Evolutionary conservation across 2,888 invertebrate species (phyloP).

Genomic region (Caenorhabditis sulstoni): DNA sequence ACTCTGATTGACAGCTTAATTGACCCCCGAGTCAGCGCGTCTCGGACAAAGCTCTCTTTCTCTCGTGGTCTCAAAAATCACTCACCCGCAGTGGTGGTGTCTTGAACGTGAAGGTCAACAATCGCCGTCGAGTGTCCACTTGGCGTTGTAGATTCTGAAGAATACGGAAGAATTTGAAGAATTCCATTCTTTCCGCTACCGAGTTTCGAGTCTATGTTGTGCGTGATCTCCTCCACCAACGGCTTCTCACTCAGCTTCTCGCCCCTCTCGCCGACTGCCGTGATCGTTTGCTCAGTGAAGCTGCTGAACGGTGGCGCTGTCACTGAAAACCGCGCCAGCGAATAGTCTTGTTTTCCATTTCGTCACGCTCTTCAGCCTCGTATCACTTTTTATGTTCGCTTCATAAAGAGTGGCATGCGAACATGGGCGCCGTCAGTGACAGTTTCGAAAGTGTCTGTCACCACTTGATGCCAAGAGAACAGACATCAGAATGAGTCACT

Average conservation of each 20-base stretch:
- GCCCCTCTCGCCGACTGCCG: slow-evolving; percentile 45
- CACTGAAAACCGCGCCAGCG: slow-evolving; percentile 52
- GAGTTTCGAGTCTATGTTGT: slow-evolving; percentile 66
- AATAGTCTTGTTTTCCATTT: slow-evolving; percentile 9
- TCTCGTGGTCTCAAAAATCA: slow-evolving; percentile 39
- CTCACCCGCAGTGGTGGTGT: slow-evolving; percentile 54
- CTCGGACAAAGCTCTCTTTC: slow-evolving; percentile 13
- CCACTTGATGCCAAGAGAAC: slow-evolving; percentile 41
- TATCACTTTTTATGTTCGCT: slow-evolving; percentile 44
- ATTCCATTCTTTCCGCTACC: slow-evolving; percentile 31
- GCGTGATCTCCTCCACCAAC: slow-evolving; percentile 61
- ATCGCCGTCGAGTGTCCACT: slow-evolving; percentile 61
- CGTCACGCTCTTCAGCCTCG: slow-evolving; percentile 23
- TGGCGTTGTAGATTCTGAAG: slow-evolving; percentile 57
- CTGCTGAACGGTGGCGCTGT: slow-evolving; percentile 70
- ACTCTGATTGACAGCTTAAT: slow-evolving; percentile 53
- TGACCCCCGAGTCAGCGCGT: slow-evolving; percentile 18
- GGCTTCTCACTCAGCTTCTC: slow-evolving; percentile 54
- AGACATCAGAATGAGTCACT: slow-evolving; percentile 54
- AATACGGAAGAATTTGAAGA: slow-evolving; percentile 22
- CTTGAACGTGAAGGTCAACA: slow-evolving; percentile 61
- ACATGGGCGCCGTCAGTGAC: slow-evolving; percentile 24
- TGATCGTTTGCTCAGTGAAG: slow-evolving; percentile 68
- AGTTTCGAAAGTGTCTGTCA: slow-evolving; percentile 28
- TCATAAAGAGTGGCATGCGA: slow-evolving; percentile 50